These are phyloP conservation scores for Branchinecta sandiegonensis DNA, from an alignment of 2,888 invertebrate species.

Conservation along the genomic window DNA sequence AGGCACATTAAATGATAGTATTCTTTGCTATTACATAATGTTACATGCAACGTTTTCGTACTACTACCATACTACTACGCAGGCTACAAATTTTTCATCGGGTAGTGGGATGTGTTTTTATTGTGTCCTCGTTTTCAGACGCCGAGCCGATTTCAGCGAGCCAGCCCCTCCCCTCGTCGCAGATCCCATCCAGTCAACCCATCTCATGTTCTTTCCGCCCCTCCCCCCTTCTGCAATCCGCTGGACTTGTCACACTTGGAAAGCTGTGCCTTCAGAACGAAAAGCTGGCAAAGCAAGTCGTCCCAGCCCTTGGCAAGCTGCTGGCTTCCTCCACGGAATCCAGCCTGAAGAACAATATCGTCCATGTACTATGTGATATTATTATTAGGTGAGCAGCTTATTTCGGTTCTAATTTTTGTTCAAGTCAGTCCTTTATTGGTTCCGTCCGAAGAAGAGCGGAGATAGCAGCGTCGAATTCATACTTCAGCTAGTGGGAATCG, in stretches of 20 bases:
- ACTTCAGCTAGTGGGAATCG: too few relatives aligned
- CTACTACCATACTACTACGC: too few relatives aligned
- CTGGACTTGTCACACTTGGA: slow-evolving; percentile 35
- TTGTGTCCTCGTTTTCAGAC: too few relatives aligned
- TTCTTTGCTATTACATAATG: too few relatives aligned
- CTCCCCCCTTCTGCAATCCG: slow-evolving; percentile 28
- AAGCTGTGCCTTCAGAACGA: slow-evolving; percentile 51
- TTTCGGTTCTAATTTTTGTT: slow-evolving; percentile 7
- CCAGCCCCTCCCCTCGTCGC: slow-evolving; percentile 10
- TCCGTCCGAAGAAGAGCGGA: too few relatives aligned
- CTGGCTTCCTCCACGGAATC: slow-evolving; percentile 41
- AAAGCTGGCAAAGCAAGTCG: slow-evolving; percentile 44
- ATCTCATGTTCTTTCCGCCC: neutral
- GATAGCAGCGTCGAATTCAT: too few relatives aligned
- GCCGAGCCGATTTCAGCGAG: neutral
- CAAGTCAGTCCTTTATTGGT: too few relatives aligned
- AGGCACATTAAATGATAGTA: too few relatives aligned
- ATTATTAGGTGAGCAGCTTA: slow-evolving; percentile 41
- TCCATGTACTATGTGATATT: slow-evolving; percentile 50
- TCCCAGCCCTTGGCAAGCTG: slow-evolving; percentile 47
- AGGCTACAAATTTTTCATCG: too few relatives aligned
- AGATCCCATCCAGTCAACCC: slow-evolving; percentile 12
- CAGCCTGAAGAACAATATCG: slow-evolving; percentile 49
- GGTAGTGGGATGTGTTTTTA: too few relatives aligned
- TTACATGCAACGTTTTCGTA: too few relatives aligned